phyloP scores from a whole-genome alignment of 2,888 invertebrate genomes.

The Deilephila elpenor region DNA sequence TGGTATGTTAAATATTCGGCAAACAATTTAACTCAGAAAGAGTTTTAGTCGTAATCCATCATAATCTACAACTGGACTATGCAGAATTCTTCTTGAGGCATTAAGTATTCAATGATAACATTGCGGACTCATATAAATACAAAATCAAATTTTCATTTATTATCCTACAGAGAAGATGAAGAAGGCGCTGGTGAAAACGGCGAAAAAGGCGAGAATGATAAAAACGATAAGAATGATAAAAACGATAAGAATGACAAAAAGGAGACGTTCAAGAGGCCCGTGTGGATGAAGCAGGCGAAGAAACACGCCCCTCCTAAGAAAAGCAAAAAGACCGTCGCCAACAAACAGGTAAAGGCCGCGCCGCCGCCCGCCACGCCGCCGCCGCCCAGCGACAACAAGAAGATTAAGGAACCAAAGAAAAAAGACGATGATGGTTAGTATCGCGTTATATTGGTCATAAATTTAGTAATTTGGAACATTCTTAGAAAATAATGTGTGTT shows the following conservation, averaged over 20 bases:
- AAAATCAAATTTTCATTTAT: no score
- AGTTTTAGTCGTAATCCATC: background rate
- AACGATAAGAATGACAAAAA: slow-evolving; percentile 80
- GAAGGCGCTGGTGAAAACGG: slow-evolving; percentile 77
- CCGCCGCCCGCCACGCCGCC: slow-evolving; percentile 54
- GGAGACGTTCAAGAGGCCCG: slow-evolving; percentile 87
- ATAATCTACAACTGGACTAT: no score
- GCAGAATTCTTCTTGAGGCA: no score
- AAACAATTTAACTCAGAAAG: no score
- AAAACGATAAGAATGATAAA: slow-evolving; percentile 78
- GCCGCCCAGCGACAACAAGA: slow-evolving; percentile 58
- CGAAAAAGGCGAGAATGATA: slow-evolving; percentile 68
- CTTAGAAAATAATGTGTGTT: no score
- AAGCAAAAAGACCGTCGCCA: slow-evolving; percentile 56
- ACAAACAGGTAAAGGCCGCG: slow-evolving; percentile 54
- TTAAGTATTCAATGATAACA: no score
- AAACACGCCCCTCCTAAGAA: slow-evolving; percentile 62
- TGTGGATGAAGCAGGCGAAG: slow-evolving; percentile 65
- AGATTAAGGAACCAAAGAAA: slow-evolving; percentile 76
- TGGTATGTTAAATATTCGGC: no score
- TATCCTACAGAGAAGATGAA: slow-evolving; percentile 79
- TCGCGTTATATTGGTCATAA: no score
- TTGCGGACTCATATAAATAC: no score
- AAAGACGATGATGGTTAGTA: slow-evolving; percentile 59
- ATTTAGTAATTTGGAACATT: no score